phyloP scores from a whole-genome alignment of 2,797 vertebrate genomes.

The Sebastes nivosus region DNA sequence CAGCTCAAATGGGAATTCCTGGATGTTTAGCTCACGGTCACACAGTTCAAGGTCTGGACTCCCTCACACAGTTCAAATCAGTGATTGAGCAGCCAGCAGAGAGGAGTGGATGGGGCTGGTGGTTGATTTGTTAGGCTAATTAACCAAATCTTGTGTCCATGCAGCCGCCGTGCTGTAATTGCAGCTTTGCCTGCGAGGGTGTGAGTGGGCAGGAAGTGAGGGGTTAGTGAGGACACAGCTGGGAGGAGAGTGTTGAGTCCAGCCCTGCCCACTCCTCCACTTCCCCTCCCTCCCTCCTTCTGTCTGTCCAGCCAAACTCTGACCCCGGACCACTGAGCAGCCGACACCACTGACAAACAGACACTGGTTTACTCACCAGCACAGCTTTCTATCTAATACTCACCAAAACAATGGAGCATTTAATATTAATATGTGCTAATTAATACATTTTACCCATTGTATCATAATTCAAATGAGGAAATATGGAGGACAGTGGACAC shows the following conservation, averaged over 20 bases:
- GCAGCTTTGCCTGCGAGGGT: conserved; percentile 63
- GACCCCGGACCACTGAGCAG: conserved; percentile 42
- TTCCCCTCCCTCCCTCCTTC: not conserved
- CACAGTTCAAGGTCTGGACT: conserved; percentile 58
- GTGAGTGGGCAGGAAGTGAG: conserved; percentile 70
- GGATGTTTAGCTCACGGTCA: conserved; percentile 63
- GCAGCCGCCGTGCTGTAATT: conserved; percentile 37
- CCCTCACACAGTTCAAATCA: conserved; percentile 24
- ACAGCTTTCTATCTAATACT: not conserved
- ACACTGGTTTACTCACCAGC: not conserved
- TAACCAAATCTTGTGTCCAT: conserved; percentile 50
- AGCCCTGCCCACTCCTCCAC: conserved; percentile 14
- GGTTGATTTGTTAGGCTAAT: conserved; percentile 49
- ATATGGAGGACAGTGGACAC: not conserved
- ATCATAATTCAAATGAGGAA: not conserved
- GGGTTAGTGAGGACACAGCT: conserved; percentile 71
- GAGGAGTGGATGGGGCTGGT: conserved; percentile 10
- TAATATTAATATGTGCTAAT: not conserved
- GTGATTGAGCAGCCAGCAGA: conserved; percentile 4
- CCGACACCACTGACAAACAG: conserved; percentile 46
- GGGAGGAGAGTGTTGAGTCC: conserved; percentile 53
- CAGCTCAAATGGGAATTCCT: conserved; percentile 56
- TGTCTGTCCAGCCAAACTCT: conserved; percentile 47
- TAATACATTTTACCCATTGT: not conserved
- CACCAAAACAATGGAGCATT: not conserved